Base-by-base conservation (phyloP, 1,140 invertebrate genomes). In the Carcinoscorpius rotundicauda region DNA sequence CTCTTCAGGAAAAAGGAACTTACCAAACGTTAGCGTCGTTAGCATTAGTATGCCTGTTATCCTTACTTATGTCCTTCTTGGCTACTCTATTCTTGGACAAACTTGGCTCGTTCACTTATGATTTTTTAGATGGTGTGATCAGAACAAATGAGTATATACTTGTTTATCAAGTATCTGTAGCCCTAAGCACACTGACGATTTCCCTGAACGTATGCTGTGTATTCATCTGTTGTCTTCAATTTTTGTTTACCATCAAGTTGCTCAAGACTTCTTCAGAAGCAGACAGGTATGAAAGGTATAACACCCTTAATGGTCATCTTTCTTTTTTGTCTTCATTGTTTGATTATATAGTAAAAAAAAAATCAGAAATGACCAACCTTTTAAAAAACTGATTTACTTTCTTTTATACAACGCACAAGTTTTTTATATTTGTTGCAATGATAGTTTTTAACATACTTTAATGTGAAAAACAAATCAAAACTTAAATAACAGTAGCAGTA, bases 141-240 rank as follows among this genome's bases (percentile, higher is more conserved):
- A 29, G 29, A 29, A 29, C 29, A 29, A 88, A 90, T 72, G 89
- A 92, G 73, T 91, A 91, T 71, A 84, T 87, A 49, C 85, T 89
- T 66, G 88, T 94, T 51, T 91, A 92, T 75, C 91, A 94, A 81
- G 90, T 94, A 67, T 91, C 90, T 4, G 79, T 93, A 68, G 90
- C 89, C 4, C 79, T 94, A 66, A 90, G 89, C 73, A 89, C 91
- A 8, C 81, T 94, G 64, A 91, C 91, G 48, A 78, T 94, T 49
- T 90, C 88, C 1, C 78, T 94, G 51, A 91, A 94, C 77, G 81
- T 94, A n/a, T 93, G 90, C 79, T 94, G 91, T 75, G 81, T 94
- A 55, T 83, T 96, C 66, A 90, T 96, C 64, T 96, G 91, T 81
- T 87, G 89, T 67, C 91, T 93, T 72, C 92, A 96, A 80, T 93